A percentile compares a stretch with the other conserved stretches of the same genome.
phyloP scores from a whole-genome alignment of 2,113 vertebrate genomes.

The Indicator maculatus region DNA sequence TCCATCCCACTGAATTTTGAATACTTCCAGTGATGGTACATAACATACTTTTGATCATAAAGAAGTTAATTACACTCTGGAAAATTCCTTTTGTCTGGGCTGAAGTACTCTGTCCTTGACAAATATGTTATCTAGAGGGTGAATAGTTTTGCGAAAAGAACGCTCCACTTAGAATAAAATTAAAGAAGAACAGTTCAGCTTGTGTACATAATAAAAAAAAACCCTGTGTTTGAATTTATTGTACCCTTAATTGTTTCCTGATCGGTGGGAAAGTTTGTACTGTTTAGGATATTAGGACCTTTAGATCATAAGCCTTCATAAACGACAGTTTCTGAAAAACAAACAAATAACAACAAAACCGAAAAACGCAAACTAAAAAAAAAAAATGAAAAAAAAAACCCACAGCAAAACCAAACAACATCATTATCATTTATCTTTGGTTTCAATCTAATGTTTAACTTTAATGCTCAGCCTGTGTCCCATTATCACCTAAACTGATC shows the following conservation, averaged over 20 bases:
- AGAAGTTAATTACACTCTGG: background rate
- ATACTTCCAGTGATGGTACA: background rate
- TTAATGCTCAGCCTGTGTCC: background rate
- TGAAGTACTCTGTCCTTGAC: background rate
- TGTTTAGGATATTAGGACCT: background rate
- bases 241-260: background rate
- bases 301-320: background rate
- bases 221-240: background rate
- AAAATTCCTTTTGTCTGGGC: background rate
- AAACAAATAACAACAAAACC: no score
- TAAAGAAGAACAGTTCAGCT: background rate
- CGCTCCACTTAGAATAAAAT: background rate
- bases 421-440: background rate
- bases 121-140: fast-evolving
- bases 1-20: background rate
- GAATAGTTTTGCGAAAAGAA: background rate
- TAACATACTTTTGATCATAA: background rate
- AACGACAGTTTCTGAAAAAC: background rate
- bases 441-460: background rate
- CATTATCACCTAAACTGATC: background rate
- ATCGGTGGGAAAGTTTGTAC: background rate
- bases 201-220: background rate
- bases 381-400: no score
- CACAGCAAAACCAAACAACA: no score
- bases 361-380: no score